Percentiles rank a stretch among this genome's conserved stretches.
These are phyloP conservation scores for Magallana ariakensis DNA, from an alignment of 1,140 invertebrate species.

Conservation along the genomic window DNA sequence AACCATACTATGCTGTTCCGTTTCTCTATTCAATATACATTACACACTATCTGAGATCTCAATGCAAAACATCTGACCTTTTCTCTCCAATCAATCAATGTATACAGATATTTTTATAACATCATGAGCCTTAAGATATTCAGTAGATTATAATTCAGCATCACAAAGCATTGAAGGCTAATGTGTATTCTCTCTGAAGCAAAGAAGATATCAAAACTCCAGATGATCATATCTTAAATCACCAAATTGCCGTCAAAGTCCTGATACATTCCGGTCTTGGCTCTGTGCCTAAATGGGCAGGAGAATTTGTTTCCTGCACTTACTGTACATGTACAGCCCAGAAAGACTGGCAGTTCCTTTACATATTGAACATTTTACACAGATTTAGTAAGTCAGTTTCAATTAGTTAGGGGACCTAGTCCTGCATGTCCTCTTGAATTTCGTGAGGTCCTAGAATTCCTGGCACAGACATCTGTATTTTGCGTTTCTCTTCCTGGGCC, in stretches of 20 bases:
- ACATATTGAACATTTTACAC: not conserved
- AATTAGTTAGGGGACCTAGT: constrained; percentile 77
- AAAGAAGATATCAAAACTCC: too few relatives aligned
- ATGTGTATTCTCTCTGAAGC: too few relatives aligned
- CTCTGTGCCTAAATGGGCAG: too few relatives aligned
- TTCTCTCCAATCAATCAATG: not conserved
- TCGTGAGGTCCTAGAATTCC: constrained; percentile 98
- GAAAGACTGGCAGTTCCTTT: too few relatives aligned
- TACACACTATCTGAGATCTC: not conserved
- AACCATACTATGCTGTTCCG: not conserved
- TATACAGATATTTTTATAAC: too few relatives aligned
- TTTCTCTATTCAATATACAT: not conserved
- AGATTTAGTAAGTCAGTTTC: not conserved
- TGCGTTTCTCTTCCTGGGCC: constrained; percentile 96
- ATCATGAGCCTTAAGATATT: not conserved
- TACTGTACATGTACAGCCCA: not conserved
- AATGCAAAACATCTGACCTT: not conserved
- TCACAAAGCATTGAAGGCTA: not conserved
- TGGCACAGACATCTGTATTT: constrained; percentile 94
- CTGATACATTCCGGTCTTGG: too few relatives aligned
- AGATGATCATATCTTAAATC: too few relatives aligned
- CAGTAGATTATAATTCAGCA: not conserved
- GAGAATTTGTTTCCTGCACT: not conserved
- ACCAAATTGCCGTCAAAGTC: too few relatives aligned
- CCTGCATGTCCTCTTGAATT: constrained; percentile 98